Conservation (phyloP, 2,113 vertebrate genomes). For the Cyprichromis sp. region DNA sequence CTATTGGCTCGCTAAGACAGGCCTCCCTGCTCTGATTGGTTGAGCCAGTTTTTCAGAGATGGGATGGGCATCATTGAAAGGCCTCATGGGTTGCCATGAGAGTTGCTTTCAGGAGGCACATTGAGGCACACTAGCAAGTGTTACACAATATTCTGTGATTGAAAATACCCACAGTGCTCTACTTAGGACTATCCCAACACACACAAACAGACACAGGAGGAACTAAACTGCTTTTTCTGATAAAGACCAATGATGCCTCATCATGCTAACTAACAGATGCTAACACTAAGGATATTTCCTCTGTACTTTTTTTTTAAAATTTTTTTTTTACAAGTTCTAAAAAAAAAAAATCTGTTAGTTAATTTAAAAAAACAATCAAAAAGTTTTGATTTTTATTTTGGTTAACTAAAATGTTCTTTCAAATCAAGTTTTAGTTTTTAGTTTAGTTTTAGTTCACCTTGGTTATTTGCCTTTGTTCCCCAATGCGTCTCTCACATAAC, state of each 20-base stretch:
- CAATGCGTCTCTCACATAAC: not conserved
- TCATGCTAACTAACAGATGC: not conserved
- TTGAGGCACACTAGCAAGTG: not conserved
- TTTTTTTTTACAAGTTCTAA: not conserved
- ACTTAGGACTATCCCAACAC: not conserved
- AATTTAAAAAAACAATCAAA: not conserved
- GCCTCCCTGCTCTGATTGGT: constrained; percentile 61
- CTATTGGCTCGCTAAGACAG: constrained; percentile 46
- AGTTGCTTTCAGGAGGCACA: not conserved
- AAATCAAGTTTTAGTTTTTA: not conserved
- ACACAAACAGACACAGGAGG: not conserved
- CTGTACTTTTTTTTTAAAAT: not conserved
- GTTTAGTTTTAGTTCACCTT: not conserved
- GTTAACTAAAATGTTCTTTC: not conserved
- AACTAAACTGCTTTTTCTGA: not conserved
- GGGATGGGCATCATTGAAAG: not conserved
- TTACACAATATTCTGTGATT: not conserved
- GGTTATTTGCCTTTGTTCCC: not conserved
- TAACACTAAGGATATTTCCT: not conserved
- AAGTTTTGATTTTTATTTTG: not conserved
- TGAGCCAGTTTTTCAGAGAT: not conserved
- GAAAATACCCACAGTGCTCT: not conserved
- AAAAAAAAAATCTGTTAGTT: not conserved
- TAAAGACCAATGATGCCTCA: not conserved
- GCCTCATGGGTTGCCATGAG: not conserved